Conservation (phyloP, 2,888 invertebrate genomes). For the Xestia ashworthii region DNA sequence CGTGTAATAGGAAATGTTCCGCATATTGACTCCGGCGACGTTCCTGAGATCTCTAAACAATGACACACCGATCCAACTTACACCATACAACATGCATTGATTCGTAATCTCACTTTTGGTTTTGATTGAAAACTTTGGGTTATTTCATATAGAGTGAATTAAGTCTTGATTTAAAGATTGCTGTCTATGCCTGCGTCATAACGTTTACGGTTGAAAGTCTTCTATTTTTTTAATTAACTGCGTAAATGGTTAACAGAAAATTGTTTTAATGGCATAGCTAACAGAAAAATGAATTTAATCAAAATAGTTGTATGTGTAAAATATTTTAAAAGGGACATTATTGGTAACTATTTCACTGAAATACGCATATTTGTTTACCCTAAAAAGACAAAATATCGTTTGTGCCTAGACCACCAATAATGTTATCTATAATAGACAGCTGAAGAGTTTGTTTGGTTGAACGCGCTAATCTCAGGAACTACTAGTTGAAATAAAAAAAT, state of each 20-base stretch:
- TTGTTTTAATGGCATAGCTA: no score
- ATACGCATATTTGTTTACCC: no score
- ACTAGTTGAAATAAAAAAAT: no score
- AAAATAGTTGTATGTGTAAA: neutral
- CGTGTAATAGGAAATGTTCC: slow-evolving; percentile 91
- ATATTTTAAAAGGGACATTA: no score
- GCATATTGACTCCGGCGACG: slow-evolving; percentile 90
- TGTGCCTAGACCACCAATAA: no score
- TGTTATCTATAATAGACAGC: no score
- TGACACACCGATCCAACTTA: slow-evolving; percentile 80
- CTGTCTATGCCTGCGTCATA: neutral
- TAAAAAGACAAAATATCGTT: no score
- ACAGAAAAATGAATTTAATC: neutral
- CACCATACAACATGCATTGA: slow-evolving; percentile 64
- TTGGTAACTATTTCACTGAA: no score
- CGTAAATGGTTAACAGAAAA: neutral
- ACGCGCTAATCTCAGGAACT: no score
- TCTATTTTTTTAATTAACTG: neutral
- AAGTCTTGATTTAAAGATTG: neutral
- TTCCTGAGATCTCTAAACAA: slow-evolving; percentile 89
- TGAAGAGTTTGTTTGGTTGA: no score
- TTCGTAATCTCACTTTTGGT: slow-evolving; percentile 67
- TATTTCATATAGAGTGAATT: neutral
- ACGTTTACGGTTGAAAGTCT: neutral
- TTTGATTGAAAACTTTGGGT: slow-evolving; percentile 41